A percentile compares a stretch with the other conserved stretches of the same genome.
phyloP scores from a whole-genome alignment of 37 sponge, comb jelly and placozoan species.

The Beroe forskalii region DNA sequence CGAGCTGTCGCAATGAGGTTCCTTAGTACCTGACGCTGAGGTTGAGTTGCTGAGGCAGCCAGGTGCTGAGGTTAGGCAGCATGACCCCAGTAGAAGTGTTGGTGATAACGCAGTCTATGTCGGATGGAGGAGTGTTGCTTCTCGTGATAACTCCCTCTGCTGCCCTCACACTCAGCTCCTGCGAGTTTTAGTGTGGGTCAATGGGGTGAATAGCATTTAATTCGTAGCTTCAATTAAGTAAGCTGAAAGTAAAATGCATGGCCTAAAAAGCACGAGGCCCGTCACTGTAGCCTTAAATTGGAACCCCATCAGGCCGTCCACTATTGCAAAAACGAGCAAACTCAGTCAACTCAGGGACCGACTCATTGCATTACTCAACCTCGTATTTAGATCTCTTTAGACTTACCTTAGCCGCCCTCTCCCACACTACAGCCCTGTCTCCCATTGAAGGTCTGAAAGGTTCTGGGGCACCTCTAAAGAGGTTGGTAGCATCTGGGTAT shows the following conservation, averaged over 20 bases:
- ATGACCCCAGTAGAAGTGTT: slow-evolving; percentile 30
- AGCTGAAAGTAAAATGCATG: no score
- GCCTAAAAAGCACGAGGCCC: no score
- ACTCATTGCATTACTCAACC: no score
- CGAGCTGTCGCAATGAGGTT: no score
- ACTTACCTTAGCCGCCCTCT: slow-evolving; percentile 13
- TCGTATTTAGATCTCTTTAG: no score
- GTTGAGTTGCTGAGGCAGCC: slow-evolving; percentile 6
- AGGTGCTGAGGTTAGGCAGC: slow-evolving; percentile 33
- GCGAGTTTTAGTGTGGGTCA: no score
- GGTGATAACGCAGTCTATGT: slow-evolving; percentile 1
- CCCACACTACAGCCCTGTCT: slow-evolving; percentile 8
- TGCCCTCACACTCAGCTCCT: neutral
- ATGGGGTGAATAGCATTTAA: no score
- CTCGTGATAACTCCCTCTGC: neutral
- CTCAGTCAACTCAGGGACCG: neutral
- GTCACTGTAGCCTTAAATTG: no score
- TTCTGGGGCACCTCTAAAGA: neutral
- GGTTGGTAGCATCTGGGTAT: neutral
- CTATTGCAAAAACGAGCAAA: no score
- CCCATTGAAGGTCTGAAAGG: slow-evolving; percentile 6
- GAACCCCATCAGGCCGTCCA: no score
- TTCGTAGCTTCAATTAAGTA: no score
- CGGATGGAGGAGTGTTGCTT: neutral
- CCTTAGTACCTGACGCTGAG: no score